Base-by-base conservation (phyloP, 2,888 invertebrate genomes). In the Polydesmus complanatus region DNA sequence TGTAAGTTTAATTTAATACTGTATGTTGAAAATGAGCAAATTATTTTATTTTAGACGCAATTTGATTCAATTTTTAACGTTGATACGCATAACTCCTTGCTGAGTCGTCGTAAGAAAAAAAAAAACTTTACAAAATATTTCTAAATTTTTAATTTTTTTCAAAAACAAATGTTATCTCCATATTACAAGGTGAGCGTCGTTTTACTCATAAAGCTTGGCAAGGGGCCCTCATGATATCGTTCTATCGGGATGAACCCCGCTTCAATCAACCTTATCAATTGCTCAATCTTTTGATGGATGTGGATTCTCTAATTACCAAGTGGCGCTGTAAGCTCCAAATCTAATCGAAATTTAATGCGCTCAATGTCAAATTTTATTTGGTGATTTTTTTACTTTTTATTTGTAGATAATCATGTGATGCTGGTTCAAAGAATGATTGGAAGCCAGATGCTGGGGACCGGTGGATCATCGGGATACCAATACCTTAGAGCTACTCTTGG, bases 271-370 rank as follows among this genome's bases (percentile, higher is more conserved):
- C 97, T 0, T 95, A 95, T 77, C 96, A 96, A 75, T 81, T 98
- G 64, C 79, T 98, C 18, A 89, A 87, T 0, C 80, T 93, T 18
- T 82, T 98, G 26, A 96, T 96, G 90, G 97, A 98, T 71, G 94
- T 98, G 58, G 98, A 98, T 78, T 92, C 95, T 0, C 80, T 95
- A 62, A 90, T 98, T 70, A 97, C 95, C 50, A 98, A 98, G 77
- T 98, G 98, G 98, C 82, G 98, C 74, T 95, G 97, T 97, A 77
- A 83, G n/a, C n/a, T n/a, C n/a, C n/a, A n/a, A n/a, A n/a, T n/a
- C n/a, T n/a, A n/a, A n/a, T n/a, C n/a, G n/a, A n/a, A n/a, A n/a
- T n/a, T n/a, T 47, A n/a, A 47, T 47, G 48, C 48, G 11, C 48
- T n/a, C 11, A 47, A 47, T 14, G n/a, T 14, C n/a, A n/a, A 47